Base-by-base conservation (phyloP, 2,888 invertebrate species). In the Lamproptera curius region DNA sequence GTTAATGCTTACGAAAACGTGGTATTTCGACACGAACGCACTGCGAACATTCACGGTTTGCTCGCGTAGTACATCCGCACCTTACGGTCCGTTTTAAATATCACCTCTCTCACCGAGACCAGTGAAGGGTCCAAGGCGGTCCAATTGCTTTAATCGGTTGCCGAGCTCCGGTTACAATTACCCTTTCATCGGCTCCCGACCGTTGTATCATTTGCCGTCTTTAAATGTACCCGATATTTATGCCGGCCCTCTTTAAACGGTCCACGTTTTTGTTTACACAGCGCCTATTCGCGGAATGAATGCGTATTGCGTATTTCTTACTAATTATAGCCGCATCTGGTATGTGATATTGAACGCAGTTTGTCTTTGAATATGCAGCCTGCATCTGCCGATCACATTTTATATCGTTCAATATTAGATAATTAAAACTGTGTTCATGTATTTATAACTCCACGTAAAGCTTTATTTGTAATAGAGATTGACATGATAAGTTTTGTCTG, bases 81-180 rank as follows among this genome's bases (percentile, higher is more conserved):
- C n/a, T n/a, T 46, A 40, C 15, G 40, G 17, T 10, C 16, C 40
- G 41, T 47, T 42, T 42, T 33, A 48, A 48, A 48, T 48, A 42
- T 48, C 42, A 39, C 35, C 13, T 35, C 11, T 47, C 10, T 16
- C 31, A 34, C 17, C 23, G 31, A 35, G 23, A n/a, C 40, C 58
- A 56, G 61, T 62, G 64, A 66, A 63, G 57, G 56, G 60, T 11
- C 31, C 63, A 61, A 57, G 59, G 58, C 59, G 62, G 57, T 61
- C 65, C 70, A 63, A 72, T 73, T 62, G 73, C 67, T 61, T 66
- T 79, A 72, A 73, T 75, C 68, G 62, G 65, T 65, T 53, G 55
- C 61, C 63, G 55, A 58, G 64, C 70, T 81, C 73, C 51, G 51
- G 70, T 80, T 81, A 70, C 82, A 70, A 60, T 63, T 65, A 66